These are phyloP conservation scores for Clytia hemisphaerica DNA, from an alignment of 30 jellyfish, hydroid and myxozoan genomes.

Conservation along the genomic window DNA sequence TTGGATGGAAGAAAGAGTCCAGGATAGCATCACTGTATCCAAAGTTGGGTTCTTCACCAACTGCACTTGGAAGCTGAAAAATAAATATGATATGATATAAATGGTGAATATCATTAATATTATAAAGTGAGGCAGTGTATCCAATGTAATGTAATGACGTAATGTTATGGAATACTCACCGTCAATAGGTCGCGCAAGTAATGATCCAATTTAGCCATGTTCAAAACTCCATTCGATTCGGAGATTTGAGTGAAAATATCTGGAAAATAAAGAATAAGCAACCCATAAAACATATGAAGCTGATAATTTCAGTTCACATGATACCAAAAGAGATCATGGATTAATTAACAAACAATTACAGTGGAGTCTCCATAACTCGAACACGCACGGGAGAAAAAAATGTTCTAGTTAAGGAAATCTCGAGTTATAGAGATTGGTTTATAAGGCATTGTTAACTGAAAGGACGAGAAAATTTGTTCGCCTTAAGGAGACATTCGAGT, in stretches of 20 bases:
- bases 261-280: conserved; percentile 6
- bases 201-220: conserved; percentile 45
- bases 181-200: conserved; percentile 58
- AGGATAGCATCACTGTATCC: conserved; percentile 54
- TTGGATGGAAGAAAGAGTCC: conserved; percentile 73
- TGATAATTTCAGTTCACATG: background rate
- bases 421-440: too few species aligned
- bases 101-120: too few species aligned
- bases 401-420: too few species aligned
- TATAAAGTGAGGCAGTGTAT: too few species aligned
- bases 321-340: too few species aligned
- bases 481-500: too few species aligned
- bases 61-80: conserved; percentile 84
- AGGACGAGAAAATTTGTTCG: too few species aligned
- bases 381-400: background rate
- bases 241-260: conserved; percentile 82
- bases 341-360: too few species aligned
- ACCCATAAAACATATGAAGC: background rate
- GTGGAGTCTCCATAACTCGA: too few species aligned
- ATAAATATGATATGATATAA: background rate
- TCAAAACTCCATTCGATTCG: conserved; percentile 56
- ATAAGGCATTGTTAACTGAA: too few species aligned
- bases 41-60: conserved; percentile 94
- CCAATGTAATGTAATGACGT: too few species aligned
- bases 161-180: conserved; percentile 51